A percentile compares a stretch with the other conserved stretches of the same genome.
Conservation (phyloP, 1,140 invertebrate species). For the Lepidurus arcticus region DNA sequence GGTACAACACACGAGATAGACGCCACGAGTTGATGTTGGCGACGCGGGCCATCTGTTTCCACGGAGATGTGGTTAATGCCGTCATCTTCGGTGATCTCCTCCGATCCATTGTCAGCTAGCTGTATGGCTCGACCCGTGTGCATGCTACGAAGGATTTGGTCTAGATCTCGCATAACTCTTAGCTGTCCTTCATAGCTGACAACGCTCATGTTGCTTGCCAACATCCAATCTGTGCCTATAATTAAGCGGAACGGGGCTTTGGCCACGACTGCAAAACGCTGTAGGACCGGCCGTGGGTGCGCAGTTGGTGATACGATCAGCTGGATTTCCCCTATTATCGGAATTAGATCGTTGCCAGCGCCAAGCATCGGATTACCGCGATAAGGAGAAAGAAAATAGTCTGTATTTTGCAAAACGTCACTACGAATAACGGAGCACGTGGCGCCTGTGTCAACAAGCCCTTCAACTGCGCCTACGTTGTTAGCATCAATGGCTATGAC, state of each 20-base stretch:
- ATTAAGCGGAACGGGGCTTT: not conserved
- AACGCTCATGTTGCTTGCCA: not conserved
- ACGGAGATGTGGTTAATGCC: not conserved
- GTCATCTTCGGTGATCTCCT: not conserved
- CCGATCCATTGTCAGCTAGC: not conserved
- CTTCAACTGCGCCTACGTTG: slow-evolving; percentile 14
- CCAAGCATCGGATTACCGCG: not conserved
- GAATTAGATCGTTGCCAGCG: not conserved
- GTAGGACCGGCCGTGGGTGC: not conserved
- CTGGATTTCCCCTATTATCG: not conserved
- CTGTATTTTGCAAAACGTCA: not conserved
- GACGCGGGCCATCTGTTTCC: not conserved
- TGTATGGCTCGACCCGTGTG: not conserved
- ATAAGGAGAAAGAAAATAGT: not conserved
- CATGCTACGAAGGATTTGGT: not conserved
- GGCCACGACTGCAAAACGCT: slow-evolving; percentile 13
- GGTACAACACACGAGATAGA: not conserved
- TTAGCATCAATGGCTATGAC: not conserved
- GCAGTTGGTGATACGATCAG: not conserved
- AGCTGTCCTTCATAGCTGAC: not conserved
- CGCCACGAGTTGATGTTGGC: not conserved
- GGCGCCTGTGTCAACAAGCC: slow-evolving; percentile 14
- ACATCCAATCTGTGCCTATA: slow-evolving; percentile 12
- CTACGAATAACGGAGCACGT: slow-evolving; percentile 2
- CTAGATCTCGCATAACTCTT: not conserved